Base-by-base conservation (phyloP, 2,888 invertebrate genomes). In the Coleophora deauratella region DNA sequence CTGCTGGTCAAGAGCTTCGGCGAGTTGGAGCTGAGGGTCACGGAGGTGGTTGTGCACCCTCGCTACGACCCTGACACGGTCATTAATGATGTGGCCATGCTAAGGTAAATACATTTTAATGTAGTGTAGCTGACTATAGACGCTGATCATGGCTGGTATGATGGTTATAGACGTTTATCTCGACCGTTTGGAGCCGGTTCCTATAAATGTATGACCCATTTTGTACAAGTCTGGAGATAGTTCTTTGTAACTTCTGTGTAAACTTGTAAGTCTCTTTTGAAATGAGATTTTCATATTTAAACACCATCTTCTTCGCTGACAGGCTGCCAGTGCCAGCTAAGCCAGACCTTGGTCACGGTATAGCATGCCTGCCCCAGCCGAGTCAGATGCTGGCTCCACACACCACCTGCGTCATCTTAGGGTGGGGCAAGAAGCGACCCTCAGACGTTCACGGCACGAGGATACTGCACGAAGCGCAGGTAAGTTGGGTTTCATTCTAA, bases 11-110 rank as follows among this genome's bases (percentile, higher is more conserved):
- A 88, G 44, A 94, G 94, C 63, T 91, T 90, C 9, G 90, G 92
- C 0, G 96, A 97, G 71, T 66, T 92, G 47, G 93, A 94, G 70
- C 88, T 94, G 74, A 88, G 89, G 57, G 91, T 93, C 45, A 88
- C 89, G 9, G 90, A 91, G 52, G 91, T 91, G 40, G 91, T 92
- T 56, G 89, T 92, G 33, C 97, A 98, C 78, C 95, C 96, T 0
- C 88, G 89, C 45, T 97, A 96, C 72, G 93, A 97, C 70, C 91
- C 92, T 40, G 91, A 93, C 50, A 97, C 96, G 0, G 96, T 97
- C 30, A 94, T 97, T 69, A 96, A 96, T 67, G 98, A 98, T 68
- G 93, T 98, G 38, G 97, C 97, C 2, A 81, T 98, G 56, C 76
- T 98, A 42, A 89, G 92, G 90, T 89, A 12, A 3, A 21, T 21